Percentiles rank a stretch among this genome's conserved stretches.
These are phyloP conservation scores for Lindbergichthys nudifrons DNA, from an alignment of 2,797 vertebrate genomes.

Conservation along the genomic window DNA sequence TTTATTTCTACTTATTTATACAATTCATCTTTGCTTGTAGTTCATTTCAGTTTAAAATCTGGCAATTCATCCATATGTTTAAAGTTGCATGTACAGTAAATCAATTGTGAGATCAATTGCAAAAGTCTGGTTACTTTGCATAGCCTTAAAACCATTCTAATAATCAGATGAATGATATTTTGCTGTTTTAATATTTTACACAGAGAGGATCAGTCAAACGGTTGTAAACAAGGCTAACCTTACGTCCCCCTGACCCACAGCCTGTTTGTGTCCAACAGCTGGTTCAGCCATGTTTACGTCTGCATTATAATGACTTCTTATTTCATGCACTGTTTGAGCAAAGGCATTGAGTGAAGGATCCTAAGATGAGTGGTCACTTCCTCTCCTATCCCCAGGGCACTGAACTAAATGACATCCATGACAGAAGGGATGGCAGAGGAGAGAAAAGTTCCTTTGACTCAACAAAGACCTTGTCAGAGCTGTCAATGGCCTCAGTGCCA, in stretches of 20 bases:
- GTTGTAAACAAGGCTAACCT: constrained; percentile 11
- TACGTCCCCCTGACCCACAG: constrained; percentile 27
- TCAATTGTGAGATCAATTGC: no score
- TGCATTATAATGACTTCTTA: constrained; percentile 17
- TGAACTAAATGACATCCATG: constrained; percentile 43
- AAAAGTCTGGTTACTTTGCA: no score
- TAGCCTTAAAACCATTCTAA: neutral
- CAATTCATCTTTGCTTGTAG: no score
- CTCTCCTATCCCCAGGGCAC: constrained; percentile 18
- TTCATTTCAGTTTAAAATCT: neutral
- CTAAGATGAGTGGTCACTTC: constrained; percentile 29
- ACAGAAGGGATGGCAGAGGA: constrained; percentile 18
- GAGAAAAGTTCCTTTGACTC: constrained; percentile 43
- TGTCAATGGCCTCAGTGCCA: constrained; percentile 24
- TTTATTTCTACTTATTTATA: neutral
- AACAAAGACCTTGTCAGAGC: constrained; percentile 31
- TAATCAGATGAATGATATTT: neutral
- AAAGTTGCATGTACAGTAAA: no score
- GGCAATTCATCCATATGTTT: no score
- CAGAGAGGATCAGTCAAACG: neutral
- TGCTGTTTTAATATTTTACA: neutral
- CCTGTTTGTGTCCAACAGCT: constrained; percentile 21
- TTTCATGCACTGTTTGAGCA: constrained; percentile 30
- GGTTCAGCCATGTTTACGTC: constrained; percentile 31
- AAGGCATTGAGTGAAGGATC: constrained; percentile 22